Evolutionary conservation across 2,888 invertebrate species (phyloP), one percentile per base, ranked within the genome.

Genomic region (Andricus quercusramuli): DNA sequence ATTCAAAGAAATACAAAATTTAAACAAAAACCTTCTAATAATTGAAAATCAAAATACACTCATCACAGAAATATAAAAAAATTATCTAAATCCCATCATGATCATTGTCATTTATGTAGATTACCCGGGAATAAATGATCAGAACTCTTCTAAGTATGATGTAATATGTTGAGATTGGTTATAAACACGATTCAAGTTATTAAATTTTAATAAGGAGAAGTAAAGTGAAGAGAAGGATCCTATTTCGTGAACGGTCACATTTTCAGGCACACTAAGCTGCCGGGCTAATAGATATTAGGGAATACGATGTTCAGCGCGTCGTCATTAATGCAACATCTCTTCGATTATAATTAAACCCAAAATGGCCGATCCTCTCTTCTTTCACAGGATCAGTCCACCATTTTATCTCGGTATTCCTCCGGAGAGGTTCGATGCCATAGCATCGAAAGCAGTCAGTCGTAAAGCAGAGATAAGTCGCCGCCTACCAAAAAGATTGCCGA

Each of bases 391-490:
- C 83, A 83, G 85, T 85, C 87, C 88, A 86, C 89, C 89, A 89
- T 89, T 89, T 89, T 89, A 89, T 88, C 87, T 86, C 81, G 70
- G 79, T 82, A 77, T 81, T 83, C 85, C 84, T 80, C 83, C 82
- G 80, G 83, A 82, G 83, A 80, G 87, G 88, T 87, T 88, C 86
- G 85, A 85, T 85, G 87, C 88, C 86, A 87, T 86, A 85, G 86
- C 68, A 85, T 88, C 85, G 88, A 88, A 87, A 86, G 88, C 89
- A 88, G 90, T 89, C 89, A 89, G 89, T 91, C 91, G 91, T 91
- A 92, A 92, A 92, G 90, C 90, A 91, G 90, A 91, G 91, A 91
- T 90, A 91, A 92, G 92, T 92, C 90, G 90, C 92, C 92, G 92
- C 92, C 92, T 92, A 92, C 92, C 90, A 90, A 90, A 91, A 87